Base-by-base conservation (phyloP, 2,797 vertebrate species). In the Pogoniulus pusillus region DNA sequence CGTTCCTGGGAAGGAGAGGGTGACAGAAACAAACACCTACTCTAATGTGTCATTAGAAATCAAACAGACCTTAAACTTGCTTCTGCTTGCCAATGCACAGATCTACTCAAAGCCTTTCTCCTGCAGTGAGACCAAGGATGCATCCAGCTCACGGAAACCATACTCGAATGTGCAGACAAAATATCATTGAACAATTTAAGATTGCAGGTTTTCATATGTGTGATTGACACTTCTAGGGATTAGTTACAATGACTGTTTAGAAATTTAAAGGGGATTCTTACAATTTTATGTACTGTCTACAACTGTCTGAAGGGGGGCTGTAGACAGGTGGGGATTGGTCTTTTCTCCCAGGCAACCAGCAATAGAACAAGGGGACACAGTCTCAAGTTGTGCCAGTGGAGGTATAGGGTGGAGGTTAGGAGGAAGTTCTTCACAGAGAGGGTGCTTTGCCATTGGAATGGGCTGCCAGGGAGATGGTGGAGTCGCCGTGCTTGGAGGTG, bases 41-140 rank as follows among this genome's bases (percentile, higher is more conserved):
- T 93, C 94, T 90, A 85, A 83, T 93, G 94, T 95, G 89, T 95
- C 95, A 91, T 96, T 95, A 94, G 94, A 95, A 96, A 96, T 96
- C 93, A 96, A 91, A 94, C 91, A 93, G 95, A 91, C 74, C 91
- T 91, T 82, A 91, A 93, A 90, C 76, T 90, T 85, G 82, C 70
- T 93, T 83, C 73, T 93, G 87, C 90, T 87, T 96, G 91, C 95
- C 95, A 94, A 41, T 64, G 89, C 77, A 94, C 64, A 58, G 49
- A 82, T 95, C 91, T 91, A 91, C 73, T 91, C 2, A 39, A 82
- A 90, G 80, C 79, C 91, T 93, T 87, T 94, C 87, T 85, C 32
- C 15, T 0, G 47, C 92, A 92, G 43, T 2, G 16, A 92, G 73
- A 89, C 66, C 66, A 16, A 35, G 89, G 77, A 82, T 79, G 76